A percentile compares a stretch with the other conserved stretches of the same genome.
Conservation (phyloP, 1,140 invertebrate genomes). For the Cyclargus thomasi region DNA sequence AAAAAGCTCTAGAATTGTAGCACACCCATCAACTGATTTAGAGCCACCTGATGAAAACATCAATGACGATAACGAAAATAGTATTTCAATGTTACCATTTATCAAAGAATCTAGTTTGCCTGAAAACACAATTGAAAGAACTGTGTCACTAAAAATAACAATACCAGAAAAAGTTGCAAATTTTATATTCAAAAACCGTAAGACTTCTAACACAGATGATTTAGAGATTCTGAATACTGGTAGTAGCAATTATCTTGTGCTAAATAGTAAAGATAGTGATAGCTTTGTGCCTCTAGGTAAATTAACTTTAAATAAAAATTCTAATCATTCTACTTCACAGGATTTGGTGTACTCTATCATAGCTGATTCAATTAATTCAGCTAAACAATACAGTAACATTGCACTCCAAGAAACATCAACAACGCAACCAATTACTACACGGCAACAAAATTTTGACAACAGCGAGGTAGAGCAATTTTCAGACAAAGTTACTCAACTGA, state of each 20-base stretch:
- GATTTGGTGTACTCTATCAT: conserved; percentile 61
- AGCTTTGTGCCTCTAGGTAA: conserved; percentile 49
- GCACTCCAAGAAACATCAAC: conserved; percentile 41
- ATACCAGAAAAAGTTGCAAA: conserved; percentile 61
- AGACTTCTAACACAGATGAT: conserved; percentile 39
- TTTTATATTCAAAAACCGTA: conserved; percentile 50
- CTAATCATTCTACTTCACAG: conserved; percentile 64
- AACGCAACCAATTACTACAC: conserved; percentile 29
- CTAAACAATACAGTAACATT: conserved; percentile 56
- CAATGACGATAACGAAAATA: conserved; percentile 32
- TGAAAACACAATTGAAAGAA: conserved; percentile 58
- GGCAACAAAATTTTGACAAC: conserved; percentile 33
- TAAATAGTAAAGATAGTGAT: conserved; percentile 46
- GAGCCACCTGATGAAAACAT: conserved; percentile 46
- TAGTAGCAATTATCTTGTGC: conserved; percentile 57
- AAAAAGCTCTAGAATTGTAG: conserved; percentile 42
- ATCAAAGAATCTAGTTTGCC: conserved; percentile 44
- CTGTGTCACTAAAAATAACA: conserved; percentile 64
- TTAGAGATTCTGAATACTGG: conserved; percentile 64
- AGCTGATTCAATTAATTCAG: conserved; percentile 60
- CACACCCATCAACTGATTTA: conserved; percentile 45
- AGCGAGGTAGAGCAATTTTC: conserved; percentile 46
- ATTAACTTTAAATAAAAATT: conserved; percentile 46
- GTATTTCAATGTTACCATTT: conserved; percentile 50
- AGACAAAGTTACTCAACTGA: conserved; percentile 51